These are phyloP conservation scores for Eulemur mongoz DNA, from an alignment of 2,797 vertebrate genomes.

Conservation along the genomic window DNA sequence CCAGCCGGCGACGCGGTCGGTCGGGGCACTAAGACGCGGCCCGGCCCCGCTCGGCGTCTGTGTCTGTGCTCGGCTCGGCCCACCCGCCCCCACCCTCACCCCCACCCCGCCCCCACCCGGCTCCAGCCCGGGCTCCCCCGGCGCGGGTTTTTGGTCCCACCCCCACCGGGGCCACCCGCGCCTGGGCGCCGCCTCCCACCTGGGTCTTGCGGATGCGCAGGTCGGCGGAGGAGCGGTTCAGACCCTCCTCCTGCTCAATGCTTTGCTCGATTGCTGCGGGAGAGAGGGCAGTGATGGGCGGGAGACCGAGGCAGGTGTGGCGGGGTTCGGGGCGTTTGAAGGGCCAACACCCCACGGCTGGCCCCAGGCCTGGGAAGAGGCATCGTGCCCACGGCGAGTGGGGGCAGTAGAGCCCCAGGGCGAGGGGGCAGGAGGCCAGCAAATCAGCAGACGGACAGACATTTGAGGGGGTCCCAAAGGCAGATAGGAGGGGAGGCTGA, in stretches of 20 bases:
- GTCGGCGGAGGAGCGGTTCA: constrained; percentile 97
- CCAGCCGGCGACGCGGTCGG: rapidly evolving
- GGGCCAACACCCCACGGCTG: not conserved
- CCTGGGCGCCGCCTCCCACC: constrained; percentile 81
- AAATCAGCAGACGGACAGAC: not conserved
- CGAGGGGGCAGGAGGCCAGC: not conserved
- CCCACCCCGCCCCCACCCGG: no score
- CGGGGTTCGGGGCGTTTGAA: not conserved
- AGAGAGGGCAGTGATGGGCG: not conserved
- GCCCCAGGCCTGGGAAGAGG: not conserved
- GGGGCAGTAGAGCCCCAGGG: not conserved
- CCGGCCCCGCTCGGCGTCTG: no score
- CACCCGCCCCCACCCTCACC: no score
- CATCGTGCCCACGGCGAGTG: not conserved
- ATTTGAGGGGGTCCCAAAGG: not conserved
- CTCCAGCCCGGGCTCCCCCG: not conserved
- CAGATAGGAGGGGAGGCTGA: not conserved
- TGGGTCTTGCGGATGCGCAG: constrained; percentile 96
- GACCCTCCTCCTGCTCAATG: constrained; percentile 96
- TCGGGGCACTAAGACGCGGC: rapidly evolving
- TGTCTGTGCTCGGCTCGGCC: no score
- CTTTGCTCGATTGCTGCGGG: constrained; percentile 94
- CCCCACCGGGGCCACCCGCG: not conserved
- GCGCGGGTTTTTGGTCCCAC: rapidly evolving
- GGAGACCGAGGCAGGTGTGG: not conserved